phyloP scores from a whole-genome alignment of 92 coral and sea anemone species.

The Epizoanthus rinbou region DNA sequence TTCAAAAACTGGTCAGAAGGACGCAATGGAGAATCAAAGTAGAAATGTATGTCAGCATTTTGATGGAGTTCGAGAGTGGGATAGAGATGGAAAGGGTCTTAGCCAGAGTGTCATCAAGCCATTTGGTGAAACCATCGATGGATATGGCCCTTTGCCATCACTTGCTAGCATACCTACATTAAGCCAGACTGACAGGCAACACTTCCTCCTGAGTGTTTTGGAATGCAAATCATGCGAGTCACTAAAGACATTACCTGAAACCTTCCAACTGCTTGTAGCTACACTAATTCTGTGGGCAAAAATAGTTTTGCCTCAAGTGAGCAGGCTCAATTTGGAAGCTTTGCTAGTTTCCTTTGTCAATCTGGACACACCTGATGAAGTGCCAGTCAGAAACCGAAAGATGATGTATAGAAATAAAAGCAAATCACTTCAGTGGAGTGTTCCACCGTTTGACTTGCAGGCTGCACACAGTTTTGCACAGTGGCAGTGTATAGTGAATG shows the following conservation, averaged over 20 bases:
- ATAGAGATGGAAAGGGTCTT: constrained; percentile 52
- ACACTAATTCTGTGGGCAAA: constrained; percentile 23
- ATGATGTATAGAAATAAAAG: neutral
- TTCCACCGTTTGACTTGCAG: constrained; percentile 26
- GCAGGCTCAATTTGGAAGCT: constrained; percentile 8
- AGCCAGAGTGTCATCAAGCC: constrained; percentile 41
- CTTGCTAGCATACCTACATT: constrained; percentile 52
- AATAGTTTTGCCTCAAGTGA: constrained; percentile 4
- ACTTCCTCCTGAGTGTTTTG: constrained; percentile 4
- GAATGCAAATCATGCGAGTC: constrained; percentile 4
- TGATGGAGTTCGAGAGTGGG: constrained; percentile 60
- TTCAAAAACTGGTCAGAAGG: neutral
- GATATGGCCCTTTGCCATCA: constrained; percentile 44
- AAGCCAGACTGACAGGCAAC: constrained; percentile 28
- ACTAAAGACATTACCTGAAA: constrained; percentile 5
- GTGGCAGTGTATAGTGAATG: constrained; percentile 63
- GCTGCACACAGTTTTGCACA: constrained; percentile 65
- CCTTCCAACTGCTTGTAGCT: constrained; percentile 26
- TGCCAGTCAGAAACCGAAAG: neutral
- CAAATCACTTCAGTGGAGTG: neutral
- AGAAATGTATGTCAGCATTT: neutral
- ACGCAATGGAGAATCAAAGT: neutral
- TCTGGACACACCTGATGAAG: neutral
- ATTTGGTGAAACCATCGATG: neutral
- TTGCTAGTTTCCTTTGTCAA: constrained; percentile 22